Percentiles rank a stretch among this genome's conserved stretches.
Evolutionary conservation across 1,140 invertebrate species (phyloP).

Genomic region (Caenorhabditis remanei): DNA sequence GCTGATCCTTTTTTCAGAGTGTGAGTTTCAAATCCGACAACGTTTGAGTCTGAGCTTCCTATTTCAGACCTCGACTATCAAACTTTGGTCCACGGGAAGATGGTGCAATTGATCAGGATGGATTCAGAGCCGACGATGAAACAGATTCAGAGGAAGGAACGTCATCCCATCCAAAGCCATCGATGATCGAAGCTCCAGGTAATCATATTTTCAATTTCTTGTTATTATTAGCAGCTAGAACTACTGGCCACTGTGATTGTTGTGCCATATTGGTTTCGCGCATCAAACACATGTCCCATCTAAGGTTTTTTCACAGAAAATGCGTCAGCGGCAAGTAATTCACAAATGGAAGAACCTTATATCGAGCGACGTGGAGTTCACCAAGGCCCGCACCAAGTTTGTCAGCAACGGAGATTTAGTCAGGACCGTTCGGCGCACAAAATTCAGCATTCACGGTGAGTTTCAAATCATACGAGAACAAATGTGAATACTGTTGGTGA

Average conservation of each 20-base stretch:
- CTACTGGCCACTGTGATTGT: no score
- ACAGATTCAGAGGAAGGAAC: slow-evolving; percentile 14
- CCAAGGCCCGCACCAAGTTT: not conserved
- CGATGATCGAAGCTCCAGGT: not conserved
- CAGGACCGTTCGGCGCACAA: not conserved
- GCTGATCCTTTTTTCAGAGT: slow-evolving; percentile 97
- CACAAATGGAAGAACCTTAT: not conserved
- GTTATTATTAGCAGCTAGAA: not conserved
- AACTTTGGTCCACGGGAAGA: slow-evolving; percentile 28
- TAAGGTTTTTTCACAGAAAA: slow-evolving; percentile 6
- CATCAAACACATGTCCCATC: not conserved
- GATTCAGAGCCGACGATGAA: slow-evolving; percentile 34
- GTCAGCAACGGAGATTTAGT: slow-evolving; percentile 17
- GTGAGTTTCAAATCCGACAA: slow-evolving; percentile 81
- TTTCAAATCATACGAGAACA: not conserved
- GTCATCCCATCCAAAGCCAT: not conserved
- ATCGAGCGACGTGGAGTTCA: not conserved
- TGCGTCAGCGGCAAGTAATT: not conserved
- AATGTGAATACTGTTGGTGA: not conserved
- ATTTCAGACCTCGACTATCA: slow-evolving; percentile 57
- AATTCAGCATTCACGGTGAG: not conserved
- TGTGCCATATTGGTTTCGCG: not conserved
- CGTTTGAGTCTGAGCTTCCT: not conserved
- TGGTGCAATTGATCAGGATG: slow-evolving; percentile 7
- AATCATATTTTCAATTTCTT: not conserved